These are phyloP conservation scores for Elegia similella DNA, from an alignment of 2,888 invertebrate species.

Conservation along the genomic window DNA sequence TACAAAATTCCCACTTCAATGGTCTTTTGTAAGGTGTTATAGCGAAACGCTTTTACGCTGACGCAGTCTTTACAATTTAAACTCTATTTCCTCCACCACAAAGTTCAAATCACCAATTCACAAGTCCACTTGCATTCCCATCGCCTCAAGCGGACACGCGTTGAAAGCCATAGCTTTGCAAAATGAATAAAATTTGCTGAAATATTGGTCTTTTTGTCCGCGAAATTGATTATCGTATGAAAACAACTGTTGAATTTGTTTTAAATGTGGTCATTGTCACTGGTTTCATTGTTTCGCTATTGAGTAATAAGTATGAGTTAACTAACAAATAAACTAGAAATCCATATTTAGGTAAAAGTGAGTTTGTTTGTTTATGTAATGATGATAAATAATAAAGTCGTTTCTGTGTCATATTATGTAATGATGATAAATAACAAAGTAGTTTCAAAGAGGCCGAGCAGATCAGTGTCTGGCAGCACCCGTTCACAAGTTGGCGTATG, in stretches of 20 bases:
- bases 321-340: too few species aligned
- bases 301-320: too few species aligned
- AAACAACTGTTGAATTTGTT: constrained; percentile 3
- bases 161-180: constrained; percentile 6
- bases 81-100: neutral
- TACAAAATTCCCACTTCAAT: constrained; percentile 3
- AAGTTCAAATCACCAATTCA: neutral
- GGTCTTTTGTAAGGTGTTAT: constrained; percentile 12
- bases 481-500: too few species aligned
- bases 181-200: constrained; percentile 5
- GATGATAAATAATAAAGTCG: too few species aligned
- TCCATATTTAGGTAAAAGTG: neutral
- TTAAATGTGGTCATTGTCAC: neutral
- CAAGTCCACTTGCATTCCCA: neutral
- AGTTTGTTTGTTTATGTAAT: too few species aligned
- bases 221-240: constrained; percentile 4
- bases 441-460: too few species aligned
- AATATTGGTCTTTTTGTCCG: constrained; percentile 23
- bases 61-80: neutral
- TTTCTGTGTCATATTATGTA: too few species aligned
- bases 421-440: too few species aligned
- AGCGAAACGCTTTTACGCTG: constrained; percentile 4
- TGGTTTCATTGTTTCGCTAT: neutral
- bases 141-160: constrained; percentile 1
- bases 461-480: too few species aligned